These are phyloP conservation scores for Caranx melampygus DNA, from an alignment of 2,113 vertebrate species.

Conservation along the genomic window DNA sequence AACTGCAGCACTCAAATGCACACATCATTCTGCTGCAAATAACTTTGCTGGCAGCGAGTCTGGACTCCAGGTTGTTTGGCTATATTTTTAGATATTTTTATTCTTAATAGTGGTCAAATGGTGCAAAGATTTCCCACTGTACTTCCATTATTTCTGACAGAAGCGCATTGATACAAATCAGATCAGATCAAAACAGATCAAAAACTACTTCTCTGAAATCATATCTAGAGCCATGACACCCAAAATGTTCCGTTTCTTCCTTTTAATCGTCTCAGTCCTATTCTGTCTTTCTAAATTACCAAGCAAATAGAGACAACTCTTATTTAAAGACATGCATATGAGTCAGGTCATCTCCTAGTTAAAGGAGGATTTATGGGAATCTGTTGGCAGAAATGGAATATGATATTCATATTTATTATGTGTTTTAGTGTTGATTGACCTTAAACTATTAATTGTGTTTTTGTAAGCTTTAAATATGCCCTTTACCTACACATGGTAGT, in stretches of 20 bases:
- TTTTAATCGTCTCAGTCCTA: conserved; percentile 33
- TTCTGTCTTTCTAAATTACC: conserved; percentile 58
- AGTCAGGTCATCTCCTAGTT: conserved; percentile 44
- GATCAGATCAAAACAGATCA: conserved; percentile 25
- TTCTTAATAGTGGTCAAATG: conserved; percentile 9
- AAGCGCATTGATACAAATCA: neutral
- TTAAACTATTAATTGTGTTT: no score
- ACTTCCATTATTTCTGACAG: neutral
- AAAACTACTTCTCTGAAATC: conserved; percentile 33
- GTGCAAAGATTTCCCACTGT: neutral
- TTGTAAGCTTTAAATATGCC: no score
- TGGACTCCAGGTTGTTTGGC: conserved; percentile 11
- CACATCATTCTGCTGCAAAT: conserved; percentile 58
- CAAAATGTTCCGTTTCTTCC: conserved; percentile 42
- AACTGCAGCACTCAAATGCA: conserved; percentile 69
- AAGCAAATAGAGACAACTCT: conserved; percentile 55
- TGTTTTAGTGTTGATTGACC: no score
- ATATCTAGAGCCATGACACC: conserved; percentile 23
- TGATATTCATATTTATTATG: no score
- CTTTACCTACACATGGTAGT: no score
- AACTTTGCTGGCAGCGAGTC: conserved; percentile 16
- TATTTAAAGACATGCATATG: conserved; percentile 64
- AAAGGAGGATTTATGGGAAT: no score
- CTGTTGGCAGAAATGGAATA: no score
- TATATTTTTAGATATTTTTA: conserved; percentile 11